Evolutionary conservation across 2,113 vertebrate species (phyloP).

Genomic region (Lipotes vexillifer): DNA sequence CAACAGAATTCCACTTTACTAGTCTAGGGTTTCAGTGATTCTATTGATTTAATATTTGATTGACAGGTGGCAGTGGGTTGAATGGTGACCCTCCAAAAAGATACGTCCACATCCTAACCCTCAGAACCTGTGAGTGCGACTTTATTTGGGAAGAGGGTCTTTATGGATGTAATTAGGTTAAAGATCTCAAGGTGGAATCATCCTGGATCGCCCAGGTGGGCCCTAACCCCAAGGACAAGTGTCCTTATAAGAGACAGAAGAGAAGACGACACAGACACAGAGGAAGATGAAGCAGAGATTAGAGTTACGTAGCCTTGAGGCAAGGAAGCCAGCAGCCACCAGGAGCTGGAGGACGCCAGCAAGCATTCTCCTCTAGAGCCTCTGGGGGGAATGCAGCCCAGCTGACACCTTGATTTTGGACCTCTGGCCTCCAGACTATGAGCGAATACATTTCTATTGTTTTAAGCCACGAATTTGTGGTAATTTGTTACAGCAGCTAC

Average conservation of each 20-base stretch:
- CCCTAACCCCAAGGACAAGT: not conserved
- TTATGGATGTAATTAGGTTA: not conserved
- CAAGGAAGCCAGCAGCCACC: not conserved
- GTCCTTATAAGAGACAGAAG: not conserved
- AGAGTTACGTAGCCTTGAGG: rapidly evolving
- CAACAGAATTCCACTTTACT: not conserved
- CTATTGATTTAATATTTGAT: not conserved
- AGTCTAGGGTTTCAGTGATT: not conserved
- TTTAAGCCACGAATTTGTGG: not conserved
- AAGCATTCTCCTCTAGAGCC: not conserved
- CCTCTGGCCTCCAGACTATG: not conserved
- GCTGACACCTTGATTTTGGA: not conserved
- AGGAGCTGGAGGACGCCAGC: not conserved
- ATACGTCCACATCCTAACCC: not conserved
- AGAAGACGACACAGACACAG: not conserved
- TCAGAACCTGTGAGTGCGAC: not conserved
- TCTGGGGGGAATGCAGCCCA: not conserved
- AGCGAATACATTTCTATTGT: not conserved
- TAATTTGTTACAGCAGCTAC: not conserved
- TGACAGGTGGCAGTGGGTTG: not conserved
- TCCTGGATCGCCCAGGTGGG: not conserved
- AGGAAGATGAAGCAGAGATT: not conserved
- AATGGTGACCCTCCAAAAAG: not conserved
- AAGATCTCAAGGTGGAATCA: not conserved
- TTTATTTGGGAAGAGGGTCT: not conserved